Evolutionary conservation across 2,888 invertebrate genomes (phyloP).

Genomic region (Cantharis rustica): DNA sequence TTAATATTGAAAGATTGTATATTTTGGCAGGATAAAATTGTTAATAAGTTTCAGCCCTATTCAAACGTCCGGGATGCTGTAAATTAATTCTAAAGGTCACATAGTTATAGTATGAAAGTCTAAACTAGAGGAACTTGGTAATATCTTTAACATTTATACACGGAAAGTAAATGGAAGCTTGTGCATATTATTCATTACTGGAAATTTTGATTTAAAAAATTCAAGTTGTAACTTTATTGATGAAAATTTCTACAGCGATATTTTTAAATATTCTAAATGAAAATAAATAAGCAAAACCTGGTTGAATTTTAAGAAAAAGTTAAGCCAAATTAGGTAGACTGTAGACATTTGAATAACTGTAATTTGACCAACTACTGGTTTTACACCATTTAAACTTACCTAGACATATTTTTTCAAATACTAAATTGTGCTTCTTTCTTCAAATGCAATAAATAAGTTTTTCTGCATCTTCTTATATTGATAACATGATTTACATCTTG

Average conservation of each 20-base stretch:
- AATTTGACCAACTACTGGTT: neutral
- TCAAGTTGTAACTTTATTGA: neutral
- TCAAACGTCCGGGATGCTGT: neutral
- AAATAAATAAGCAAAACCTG: neutral
- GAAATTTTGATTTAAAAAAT: neutral
- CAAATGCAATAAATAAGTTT: neutral
- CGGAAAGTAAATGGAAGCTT: neutral
- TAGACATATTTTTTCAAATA: neutral
- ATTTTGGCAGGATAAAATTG: neutral
- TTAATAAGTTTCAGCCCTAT: neutral
- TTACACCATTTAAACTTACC: neutral
- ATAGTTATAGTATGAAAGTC: neutral
- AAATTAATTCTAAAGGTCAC: neutral
- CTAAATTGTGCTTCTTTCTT: neutral
- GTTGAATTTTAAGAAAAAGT: neutral
- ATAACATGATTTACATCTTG: neutral
- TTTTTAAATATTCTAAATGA: neutral
- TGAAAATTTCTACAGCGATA: neutral
- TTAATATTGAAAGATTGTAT: neutral
- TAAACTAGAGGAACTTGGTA: neutral
- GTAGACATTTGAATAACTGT: neutral
- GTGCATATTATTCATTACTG: neutral
- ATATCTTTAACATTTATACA: neutral
- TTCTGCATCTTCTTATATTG: neutral
- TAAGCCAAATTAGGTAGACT: neutral